Base-by-base conservation (phyloP, 2,888 invertebrate genomes). In the Scrobipalpa atriplicella region DNA sequence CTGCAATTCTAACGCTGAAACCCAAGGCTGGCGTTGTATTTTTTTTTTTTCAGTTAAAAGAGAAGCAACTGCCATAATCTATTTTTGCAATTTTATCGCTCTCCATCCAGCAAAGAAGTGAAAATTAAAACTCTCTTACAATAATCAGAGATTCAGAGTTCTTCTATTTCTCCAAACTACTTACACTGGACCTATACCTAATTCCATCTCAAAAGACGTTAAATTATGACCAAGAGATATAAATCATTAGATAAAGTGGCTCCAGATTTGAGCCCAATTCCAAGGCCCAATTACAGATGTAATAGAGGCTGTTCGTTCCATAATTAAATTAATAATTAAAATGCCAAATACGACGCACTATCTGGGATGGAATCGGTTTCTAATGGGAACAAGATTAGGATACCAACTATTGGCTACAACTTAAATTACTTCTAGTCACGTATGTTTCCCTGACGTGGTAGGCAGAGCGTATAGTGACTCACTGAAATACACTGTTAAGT, bases 241-340 rank as follows among this genome's bases (percentile, higher is more conserved):
- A 47, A 47, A 47, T 47, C 47, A 6, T 47, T 0, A n/a, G 47
- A 41, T 47, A n/a, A n/a, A 47, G 19, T 18, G 8, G 19, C 10
- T 10, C 19, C 21, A 19, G 11, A 8, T 19, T 8, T 21, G 21
- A 54, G 9, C 19, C 54, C 54, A n/a, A n/a, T n/a, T n/a, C n/a
- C n/a, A n/a, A n/a, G n/a, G 9, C 19, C 54, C 54, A 21, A 54
- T 54, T 47, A 47, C 47, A 54, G 54, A 11, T 54, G 21, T 54
- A 21, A 54, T 56, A 29, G 29, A 21, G 21, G 11, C 13, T 1
- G 21, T 29, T 21, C 16, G 21, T 1, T 56, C 21, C 1, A 13
- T 56, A 56, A 56, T 56, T 56, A 29, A 56, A 56, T 56, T 56
- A 56, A 21, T 56, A 21, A 56, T 56, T 56, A 56, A 29, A 56